Evolutionary conservation across 2,797 vertebrate species (phyloP).

Genomic region (Micrastur ruficollis): DNA sequence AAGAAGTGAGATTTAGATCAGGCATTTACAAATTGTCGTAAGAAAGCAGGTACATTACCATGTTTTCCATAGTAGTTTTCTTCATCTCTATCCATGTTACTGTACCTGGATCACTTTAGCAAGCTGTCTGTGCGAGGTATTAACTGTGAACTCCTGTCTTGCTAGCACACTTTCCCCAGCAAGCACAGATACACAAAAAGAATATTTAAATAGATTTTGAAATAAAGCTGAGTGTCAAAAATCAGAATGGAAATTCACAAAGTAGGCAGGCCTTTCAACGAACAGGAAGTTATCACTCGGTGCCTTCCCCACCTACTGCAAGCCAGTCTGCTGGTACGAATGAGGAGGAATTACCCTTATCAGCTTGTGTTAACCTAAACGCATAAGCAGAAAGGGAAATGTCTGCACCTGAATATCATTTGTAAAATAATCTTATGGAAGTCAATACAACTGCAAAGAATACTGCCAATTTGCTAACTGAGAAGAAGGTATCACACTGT

Average conservation of each 20-base stretch:
- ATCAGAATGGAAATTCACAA: background rate
- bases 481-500: background rate
- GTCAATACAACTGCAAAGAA: rapidly evolving
- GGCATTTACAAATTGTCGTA: background rate
- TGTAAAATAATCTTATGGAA: background rate
- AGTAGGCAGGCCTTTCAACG: background rate
- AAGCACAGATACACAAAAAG: background rate
- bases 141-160: background rate
- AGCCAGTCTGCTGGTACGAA: background rate
- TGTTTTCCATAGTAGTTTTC: conserved; percentile 66
- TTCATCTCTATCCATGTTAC: conserved; percentile 13
- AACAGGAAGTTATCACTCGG: background rate
- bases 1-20: background rate
- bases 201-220: conserved; percentile 28
- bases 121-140: background rate
- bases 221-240: conserved; percentile 39
- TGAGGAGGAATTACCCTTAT: background rate
- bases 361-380: background rate
- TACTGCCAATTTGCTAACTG: background rate
- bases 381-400: background rate
- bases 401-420: background rate
- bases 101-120: background rate
- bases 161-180: background rate
- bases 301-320: background rate
- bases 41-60: conserved; percentile 40